Conservation (phyloP, 1,140 invertebrate genomes). For the Temnothorax curvispinosus region DNA sequence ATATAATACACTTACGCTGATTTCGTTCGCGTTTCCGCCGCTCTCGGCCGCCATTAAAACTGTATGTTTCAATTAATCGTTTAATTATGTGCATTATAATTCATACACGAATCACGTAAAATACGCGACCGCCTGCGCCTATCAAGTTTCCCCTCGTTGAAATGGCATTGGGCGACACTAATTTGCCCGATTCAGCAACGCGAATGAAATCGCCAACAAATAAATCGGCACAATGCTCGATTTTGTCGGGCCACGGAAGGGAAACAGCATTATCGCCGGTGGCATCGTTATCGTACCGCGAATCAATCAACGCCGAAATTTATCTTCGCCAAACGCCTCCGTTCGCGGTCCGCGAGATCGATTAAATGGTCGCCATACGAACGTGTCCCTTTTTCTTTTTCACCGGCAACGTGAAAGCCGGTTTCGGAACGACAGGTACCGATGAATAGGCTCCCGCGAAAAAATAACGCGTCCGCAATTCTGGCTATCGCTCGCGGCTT, state of each 20-base stretch:
- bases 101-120: conserved; percentile 47
- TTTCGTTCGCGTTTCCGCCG: conserved; percentile 34
- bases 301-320: conserved; percentile 45
- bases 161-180: conserved; percentile 12
- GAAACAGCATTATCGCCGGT: conserved; percentile 35
- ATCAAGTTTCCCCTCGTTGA: conserved; percentile 4
- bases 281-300: not conserved
- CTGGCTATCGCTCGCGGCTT: conserved; percentile 60
- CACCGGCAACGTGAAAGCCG: conserved; percentile 3
- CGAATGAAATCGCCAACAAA: conserved; percentile 21
- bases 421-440: conserved; percentile 40
- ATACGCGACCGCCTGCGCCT: conserved; percentile 5
- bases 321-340: conserved; percentile 21
- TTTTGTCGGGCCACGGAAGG: not conserved
- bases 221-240: conserved; percentile 15
- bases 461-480: conserved; percentile 64
- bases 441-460: conserved; percentile 50
- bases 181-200: conserved; percentile 25
- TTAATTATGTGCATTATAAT: conserved; percentile 58
- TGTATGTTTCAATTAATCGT: conserved; percentile 54
- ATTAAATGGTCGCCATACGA: conserved; percentile 54
- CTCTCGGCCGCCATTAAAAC: conserved; percentile 27
- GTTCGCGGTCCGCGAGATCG: conserved; percentile 30
- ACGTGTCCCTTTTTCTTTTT: conserved; percentile 3
- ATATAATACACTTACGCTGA: conserved; percentile 39